phyloP scores from a whole-genome alignment of 2,888 invertebrate genomes.

The Aporophyla lueneburgensis region DNA sequence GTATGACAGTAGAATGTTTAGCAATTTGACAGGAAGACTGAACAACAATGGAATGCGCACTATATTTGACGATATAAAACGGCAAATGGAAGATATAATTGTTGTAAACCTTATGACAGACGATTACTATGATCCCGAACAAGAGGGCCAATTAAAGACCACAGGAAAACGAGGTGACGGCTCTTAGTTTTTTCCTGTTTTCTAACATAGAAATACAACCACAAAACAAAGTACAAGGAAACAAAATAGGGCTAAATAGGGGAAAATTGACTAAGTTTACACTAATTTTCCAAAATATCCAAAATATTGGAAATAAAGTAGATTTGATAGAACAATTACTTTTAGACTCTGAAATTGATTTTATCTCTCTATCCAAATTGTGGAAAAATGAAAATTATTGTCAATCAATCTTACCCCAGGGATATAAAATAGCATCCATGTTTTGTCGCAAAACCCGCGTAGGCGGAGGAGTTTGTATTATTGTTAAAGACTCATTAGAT shows the following conservation, averaged over 20 bases:
- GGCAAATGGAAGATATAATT: slow-evolving; percentile 7
- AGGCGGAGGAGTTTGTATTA: no score
- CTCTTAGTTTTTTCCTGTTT: background rate
- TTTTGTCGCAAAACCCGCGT: no score
- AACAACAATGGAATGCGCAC: background rate
- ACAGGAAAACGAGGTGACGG: background rate
- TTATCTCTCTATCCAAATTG: background rate
- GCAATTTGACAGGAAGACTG: slow-evolving; percentile 5
- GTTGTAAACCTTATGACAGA: background rate
- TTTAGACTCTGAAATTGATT: background rate
- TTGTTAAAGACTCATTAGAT: no score
- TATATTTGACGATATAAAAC: slow-evolving; percentile 6
- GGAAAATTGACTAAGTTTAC: background rate
- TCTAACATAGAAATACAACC: background rate
- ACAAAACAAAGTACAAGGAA: background rate
- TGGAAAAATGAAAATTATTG: background rate
- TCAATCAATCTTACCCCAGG: background rate
- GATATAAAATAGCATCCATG: background rate
- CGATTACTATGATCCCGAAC: background rate
- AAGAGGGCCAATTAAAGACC: no score
- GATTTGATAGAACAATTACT: background rate
- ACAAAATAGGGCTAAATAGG: background rate
- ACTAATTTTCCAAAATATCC: background rate
- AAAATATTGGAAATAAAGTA: slow-evolving; percentile 2
- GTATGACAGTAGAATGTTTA: slow-evolving; percentile 1